A percentile compares a stretch with the other conserved stretches of the same genome.
These are phyloP conservation scores for Serranus cabrilla DNA, from an alignment of 2,797 vertebrate species.

Conservation along the genomic window DNA sequence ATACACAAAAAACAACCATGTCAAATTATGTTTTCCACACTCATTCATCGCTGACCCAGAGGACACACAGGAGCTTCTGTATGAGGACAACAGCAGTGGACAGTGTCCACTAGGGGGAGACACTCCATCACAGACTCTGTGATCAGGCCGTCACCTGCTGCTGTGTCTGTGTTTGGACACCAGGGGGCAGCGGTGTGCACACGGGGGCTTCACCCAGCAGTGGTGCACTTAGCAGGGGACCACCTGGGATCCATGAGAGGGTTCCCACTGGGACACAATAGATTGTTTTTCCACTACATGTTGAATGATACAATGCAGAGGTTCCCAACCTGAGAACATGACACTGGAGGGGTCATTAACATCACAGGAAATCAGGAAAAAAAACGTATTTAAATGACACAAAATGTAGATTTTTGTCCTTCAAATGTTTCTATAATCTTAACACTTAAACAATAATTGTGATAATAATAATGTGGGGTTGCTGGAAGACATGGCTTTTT, in stretches of 20 bases:
- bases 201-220: neutral
- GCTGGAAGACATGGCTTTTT: neutral
- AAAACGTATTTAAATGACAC: neutral
- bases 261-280: constrained; percentile 31
- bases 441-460: too few relatives aligned
- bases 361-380: neutral
- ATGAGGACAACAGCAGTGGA: neutral
- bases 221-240: constrained; percentile 19
- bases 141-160: neutral
- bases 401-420: neutral
- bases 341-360: neutral
- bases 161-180: neutral
- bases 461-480: neutral
- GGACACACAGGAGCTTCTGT: neutral
- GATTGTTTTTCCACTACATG: constrained; percentile 38
- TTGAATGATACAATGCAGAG: constrained; percentile 30
- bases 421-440: neutral
- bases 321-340: constrained; percentile 2
- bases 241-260: constrained; percentile 48
- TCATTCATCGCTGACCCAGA: neutral
- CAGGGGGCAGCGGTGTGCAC: constrained; percentile 61
- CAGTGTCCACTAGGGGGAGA: constrained; percentile 74
- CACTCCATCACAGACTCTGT: constrained; percentile 54
- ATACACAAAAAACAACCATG: neutral
- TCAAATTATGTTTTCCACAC: neutral